Evolutionary conservation across 2,113 vertebrate species (phyloP).

Genomic region (Xenus cinereus): DNA sequence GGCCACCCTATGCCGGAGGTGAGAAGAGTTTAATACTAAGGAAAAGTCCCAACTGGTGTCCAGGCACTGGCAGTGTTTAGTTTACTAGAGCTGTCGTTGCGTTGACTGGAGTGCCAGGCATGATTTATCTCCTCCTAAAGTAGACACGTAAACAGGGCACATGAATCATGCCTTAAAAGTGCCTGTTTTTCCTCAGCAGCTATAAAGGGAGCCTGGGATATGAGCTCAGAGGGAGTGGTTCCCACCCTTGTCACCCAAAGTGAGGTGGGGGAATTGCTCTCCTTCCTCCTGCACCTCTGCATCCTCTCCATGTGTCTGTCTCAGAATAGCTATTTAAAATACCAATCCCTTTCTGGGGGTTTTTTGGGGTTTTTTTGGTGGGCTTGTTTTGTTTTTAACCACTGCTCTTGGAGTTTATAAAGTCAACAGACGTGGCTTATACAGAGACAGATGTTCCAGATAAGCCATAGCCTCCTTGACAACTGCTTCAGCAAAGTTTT

Average conservation of each 20-base stretch:
- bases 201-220: constrained; percentile 24
- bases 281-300: background rate
- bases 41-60: background rate
- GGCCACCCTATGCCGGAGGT: background rate
- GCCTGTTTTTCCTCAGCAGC: constrained; percentile 25
- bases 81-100: background rate
- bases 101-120: background rate
- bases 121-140: constrained; percentile 49
- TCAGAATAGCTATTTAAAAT: background rate
- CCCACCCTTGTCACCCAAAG: background rate
- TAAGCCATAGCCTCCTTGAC: background rate
- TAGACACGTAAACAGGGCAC: constrained; percentile 39
- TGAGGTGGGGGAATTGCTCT: background rate
- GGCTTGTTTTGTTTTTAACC: background rate
- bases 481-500: background rate
- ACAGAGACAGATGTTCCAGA: background rate
- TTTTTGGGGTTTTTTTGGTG: too few relatives aligned
- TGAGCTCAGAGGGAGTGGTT: constrained; percentile 47
- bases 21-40: background rate
- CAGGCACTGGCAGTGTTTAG: background rate
- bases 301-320: background rate
- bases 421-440: background rate
- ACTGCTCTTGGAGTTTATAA: rapidly evolving
- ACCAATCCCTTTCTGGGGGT: background rate
- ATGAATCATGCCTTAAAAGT: constrained; percentile 62